Evolutionary conservation across 2,888 invertebrate species (phyloP).

Genomic region (Coleophora flavipennella): DNA sequence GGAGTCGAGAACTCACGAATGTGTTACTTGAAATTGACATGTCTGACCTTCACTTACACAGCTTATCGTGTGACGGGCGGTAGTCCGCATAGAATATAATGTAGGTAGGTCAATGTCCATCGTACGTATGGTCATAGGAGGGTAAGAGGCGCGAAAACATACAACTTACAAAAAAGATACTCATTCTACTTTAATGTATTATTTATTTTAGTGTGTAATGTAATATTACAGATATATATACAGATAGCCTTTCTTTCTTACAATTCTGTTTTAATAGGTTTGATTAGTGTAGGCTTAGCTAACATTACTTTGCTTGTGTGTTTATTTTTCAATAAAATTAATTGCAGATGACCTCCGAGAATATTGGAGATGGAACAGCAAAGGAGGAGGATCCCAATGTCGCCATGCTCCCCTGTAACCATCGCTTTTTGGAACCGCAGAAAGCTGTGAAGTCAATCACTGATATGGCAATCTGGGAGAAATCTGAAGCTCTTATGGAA

Average conservation of each 20-base stretch:
- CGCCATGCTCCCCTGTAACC: conserved; percentile 62
- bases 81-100: conserved; percentile 1
- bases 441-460: conserved; percentile 76
- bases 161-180: too few relatives aligned
- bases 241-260: neutral
- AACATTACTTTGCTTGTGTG: too few relatives aligned
- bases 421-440: conserved; percentile 76
- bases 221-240: neutral
- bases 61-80: conserved; percentile 41
- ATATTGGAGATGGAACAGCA: conserved; percentile 44
- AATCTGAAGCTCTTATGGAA: conserved; percentile 90
- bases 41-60: conserved; percentile 54
- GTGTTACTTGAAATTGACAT: conserved; percentile 41
- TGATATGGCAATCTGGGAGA: conserved; percentile 87
- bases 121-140: too few relatives aligned
- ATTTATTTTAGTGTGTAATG: too few relatives aligned
- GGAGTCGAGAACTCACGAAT: conserved; percentile 6
- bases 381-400: conserved; percentile 16
- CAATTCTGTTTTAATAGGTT: neutral
- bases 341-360: conserved; percentile 48
- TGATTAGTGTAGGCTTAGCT: neutral
- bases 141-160: neutral
- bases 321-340: too few relatives aligned
- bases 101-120: conserved; percentile 12
- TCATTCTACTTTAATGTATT: too few relatives aligned